These are phyloP conservation scores for Glareola pratincola DNA, from an alignment of 2,113 vertebrate genomes.

Conservation along the genomic window DNA sequence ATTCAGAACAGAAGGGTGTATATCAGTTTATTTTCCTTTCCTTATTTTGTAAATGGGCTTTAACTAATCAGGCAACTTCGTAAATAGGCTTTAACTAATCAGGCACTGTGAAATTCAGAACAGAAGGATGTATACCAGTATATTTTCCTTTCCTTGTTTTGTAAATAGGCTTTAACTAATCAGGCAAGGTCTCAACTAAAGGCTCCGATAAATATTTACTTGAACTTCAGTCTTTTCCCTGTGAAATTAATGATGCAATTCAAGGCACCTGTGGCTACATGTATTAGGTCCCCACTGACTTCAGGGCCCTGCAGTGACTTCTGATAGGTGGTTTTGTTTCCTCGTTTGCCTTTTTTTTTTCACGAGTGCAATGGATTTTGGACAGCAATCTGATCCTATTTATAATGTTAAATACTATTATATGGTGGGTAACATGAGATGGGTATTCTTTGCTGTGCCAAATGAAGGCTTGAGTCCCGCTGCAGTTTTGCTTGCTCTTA, in stretches of 20 bases:
- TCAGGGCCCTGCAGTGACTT: neutral
- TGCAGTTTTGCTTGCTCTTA: neutral
- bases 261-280: neutral
- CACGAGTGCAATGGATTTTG: neutral
- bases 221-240: neutral
- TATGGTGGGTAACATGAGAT: neutral
- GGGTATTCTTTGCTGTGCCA: neutral
- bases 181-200: neutral
- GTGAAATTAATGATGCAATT: neutral
- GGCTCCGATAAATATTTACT: neutral
- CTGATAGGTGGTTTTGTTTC: neutral
- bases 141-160: neutral
- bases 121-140: neutral
- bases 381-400: neutral
- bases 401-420: neutral
- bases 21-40: neutral
- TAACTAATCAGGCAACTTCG: neutral
- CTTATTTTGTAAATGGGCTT: neutral
- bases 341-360: neutral
- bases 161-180: neutral
- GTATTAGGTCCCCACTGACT: neutral
- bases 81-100: neutral
- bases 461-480: neutral
- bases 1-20: neutral
- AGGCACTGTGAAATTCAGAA: neutral